Evolutionary conservation across 2,113 vertebrate genomes (phyloP).

Genomic region (Perccottus glenii): DNA sequence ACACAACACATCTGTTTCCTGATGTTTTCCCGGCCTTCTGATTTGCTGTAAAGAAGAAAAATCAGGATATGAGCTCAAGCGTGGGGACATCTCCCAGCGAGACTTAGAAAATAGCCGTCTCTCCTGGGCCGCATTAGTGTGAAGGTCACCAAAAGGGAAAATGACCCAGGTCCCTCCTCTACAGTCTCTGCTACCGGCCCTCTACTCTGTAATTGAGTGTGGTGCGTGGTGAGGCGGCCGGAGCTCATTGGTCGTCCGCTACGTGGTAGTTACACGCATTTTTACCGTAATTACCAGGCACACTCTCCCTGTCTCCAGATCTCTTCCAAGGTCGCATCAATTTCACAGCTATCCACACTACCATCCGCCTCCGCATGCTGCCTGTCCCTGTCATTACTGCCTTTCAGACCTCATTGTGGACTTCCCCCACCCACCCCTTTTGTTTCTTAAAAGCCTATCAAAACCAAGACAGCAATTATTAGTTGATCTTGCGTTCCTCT

Average conservation of each 20-base stretch:
- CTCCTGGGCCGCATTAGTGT: slow-evolving; percentile 74
- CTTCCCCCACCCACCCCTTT: slow-evolving; percentile 45
- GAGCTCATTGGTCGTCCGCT: slow-evolving; percentile 65
- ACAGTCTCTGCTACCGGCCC: slow-evolving; percentile 40
- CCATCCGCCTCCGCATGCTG: slow-evolving; percentile 43
- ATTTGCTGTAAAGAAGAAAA: slow-evolving; percentile 11
- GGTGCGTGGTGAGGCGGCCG: slow-evolving; percentile 61
- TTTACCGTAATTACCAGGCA: slow-evolving; percentile 76
- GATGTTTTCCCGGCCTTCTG: slow-evolving; percentile 26
- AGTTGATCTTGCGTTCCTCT: slow-evolving; percentile 38
- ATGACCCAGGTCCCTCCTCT: slow-evolving; percentile 52
- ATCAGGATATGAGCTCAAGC: slow-evolving; percentile 16
- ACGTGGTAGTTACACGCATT: slow-evolving; percentile 77
- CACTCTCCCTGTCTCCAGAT: slow-evolving; percentile 63
- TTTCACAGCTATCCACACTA: slow-evolving; percentile 69
- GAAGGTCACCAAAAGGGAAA: slow-evolving; percentile 77
- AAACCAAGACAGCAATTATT: slow-evolving; percentile 66
- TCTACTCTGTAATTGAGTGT: slow-evolving; percentile 69
- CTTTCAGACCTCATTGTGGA: slow-evolving; percentile 54
- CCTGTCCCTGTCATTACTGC: slow-evolving; percentile 62
- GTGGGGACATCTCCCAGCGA: slow-evolving; percentile 55
- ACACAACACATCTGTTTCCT: not conserved
- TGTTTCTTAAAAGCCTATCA: slow-evolving; percentile 66
- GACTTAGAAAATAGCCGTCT: slow-evolving; percentile 69
- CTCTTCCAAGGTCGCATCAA: slow-evolving; percentile 77